Base-by-base conservation (phyloP, 2,888 invertebrate genomes). In the Calephelis perditalis region DNA sequence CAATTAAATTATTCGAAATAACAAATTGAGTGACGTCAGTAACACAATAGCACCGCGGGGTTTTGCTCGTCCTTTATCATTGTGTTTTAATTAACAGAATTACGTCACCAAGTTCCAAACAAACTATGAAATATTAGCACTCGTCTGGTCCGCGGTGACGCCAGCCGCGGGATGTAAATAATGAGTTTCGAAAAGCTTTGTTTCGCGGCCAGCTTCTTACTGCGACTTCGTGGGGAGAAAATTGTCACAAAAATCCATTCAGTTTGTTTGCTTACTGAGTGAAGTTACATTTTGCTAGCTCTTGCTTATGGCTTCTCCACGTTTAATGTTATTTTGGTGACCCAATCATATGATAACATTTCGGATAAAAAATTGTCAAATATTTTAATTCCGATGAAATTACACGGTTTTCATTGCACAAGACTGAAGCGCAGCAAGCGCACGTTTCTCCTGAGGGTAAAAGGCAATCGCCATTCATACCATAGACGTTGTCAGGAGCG, bases 21-120 rank as follows among this genome's bases (percentile, higher is more conserved):
- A 56, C 56, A 59, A 62, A 62, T 59, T 46, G 59, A 52, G 35
- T 62, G 57, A 54, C 49, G 59, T 57, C 59, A 40, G 44, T 7
- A 36, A 5, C 57, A 59, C 44, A 62, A 58, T 59, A 59, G 44
- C 58, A 58, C 46, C 52, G 57, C 47, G 37, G 12, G 57, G 58
- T 15, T 61, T 47, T 54, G 40, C 45, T 54, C 40, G 26, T 10
- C 11, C 15, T 8, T 60, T 47, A 47, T 12, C 47, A 55, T 45
- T 37, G 52, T 49, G 52, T 46, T 52, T 52, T 52, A 52, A 52
- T 52, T 52, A 52, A 52, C 35, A 52, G 52, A 52, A 52, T 52
- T 52, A 52, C 26, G 52, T 52, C 52, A 52, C 52, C 26, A 26
- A 52, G 26, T 35, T 52, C 35, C 52, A 52, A 52, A 52, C 26